Percentiles rank a stretch among this genome's conserved stretches.
Conservation (phyloP, 2,797 vertebrate species). For the Gastrophryne carolinensis region DNA sequence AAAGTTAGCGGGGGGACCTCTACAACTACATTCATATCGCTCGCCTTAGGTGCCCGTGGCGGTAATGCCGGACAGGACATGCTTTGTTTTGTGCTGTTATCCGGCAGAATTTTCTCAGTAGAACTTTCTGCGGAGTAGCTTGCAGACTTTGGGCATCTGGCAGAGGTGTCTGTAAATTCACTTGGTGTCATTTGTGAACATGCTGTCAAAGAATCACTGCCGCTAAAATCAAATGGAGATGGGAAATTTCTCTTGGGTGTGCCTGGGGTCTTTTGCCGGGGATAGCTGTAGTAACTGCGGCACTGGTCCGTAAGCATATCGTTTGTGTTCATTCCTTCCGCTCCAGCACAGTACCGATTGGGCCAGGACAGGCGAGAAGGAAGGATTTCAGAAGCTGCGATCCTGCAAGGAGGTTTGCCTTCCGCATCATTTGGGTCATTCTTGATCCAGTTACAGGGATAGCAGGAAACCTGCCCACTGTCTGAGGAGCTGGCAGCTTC, state of each 20-base stretch:
- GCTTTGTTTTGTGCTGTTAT: constrained; percentile 81
- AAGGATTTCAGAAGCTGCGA: constrained; percentile 69
- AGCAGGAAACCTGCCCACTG: constrained; percentile 75
- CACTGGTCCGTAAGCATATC: constrained; percentile 81
- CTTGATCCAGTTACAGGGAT: constrained; percentile 80
- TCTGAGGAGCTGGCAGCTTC: constrained; percentile 72
- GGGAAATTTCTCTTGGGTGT: constrained; percentile 83
- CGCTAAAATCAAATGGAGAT: constrained; percentile 78
- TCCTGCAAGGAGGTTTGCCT: constrained; percentile 65
- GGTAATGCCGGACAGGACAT: constrained; percentile 90
- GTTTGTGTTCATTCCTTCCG: constrained; percentile 71
- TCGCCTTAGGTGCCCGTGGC: constrained; percentile 82
- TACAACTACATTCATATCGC: constrained; percentile 64
- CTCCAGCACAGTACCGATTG: constrained; percentile 79
- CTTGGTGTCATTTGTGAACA: constrained; percentile 60
- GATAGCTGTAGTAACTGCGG: constrained; percentile 93
- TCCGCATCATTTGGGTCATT: constrained; percentile 68
- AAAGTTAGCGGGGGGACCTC: constrained; percentile 67
- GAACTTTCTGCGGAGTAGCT: constrained; percentile 88
- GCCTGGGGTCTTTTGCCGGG: constrained; percentile 85
- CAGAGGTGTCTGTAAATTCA: constrained; percentile 60
- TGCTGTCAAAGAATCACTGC: constrained; percentile 59
- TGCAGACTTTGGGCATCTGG: constrained; percentile 84
- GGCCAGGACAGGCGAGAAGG: constrained; percentile 91
- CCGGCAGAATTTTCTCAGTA: constrained; percentile 74